Conservation (phyloP, 2,888 invertebrate species). For the Mystacides longicornis region DNA sequence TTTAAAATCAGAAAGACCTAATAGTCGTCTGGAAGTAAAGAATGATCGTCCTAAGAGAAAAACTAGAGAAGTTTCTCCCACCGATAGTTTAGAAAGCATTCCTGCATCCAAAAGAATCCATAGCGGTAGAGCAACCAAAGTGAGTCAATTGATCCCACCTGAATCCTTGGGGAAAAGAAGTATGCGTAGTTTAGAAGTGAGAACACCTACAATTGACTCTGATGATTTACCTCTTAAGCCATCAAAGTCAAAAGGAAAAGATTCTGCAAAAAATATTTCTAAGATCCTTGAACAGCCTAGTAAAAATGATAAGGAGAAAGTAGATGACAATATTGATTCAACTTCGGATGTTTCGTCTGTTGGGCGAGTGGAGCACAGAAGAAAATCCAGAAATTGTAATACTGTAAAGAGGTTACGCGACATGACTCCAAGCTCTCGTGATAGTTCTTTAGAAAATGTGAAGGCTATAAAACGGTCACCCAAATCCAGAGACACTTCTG, state of each 20-base stretch:
- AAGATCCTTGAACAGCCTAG: not conserved
- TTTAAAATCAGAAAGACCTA: constrained; percentile 37
- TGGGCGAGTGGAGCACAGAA: constrained; percentile 28
- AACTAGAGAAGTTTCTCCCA: constrained; percentile 51
- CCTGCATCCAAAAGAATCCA: constrained; percentile 42
- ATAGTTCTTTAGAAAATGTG: constrained; percentile 44
- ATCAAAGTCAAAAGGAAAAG: constrained; percentile 10
- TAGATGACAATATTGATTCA: constrained; percentile 8
- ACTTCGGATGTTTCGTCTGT: constrained; percentile 7
- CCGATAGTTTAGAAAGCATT: constrained; percentile 50
- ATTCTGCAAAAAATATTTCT: constrained; percentile 2
- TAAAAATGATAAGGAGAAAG: not conserved
- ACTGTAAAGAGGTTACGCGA: constrained; percentile 37
- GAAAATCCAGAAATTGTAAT: constrained; percentile 43
- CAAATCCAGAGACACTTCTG: constrained; percentile 42
- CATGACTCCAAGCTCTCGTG: constrained; percentile 42
- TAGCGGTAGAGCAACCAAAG: constrained; percentile 32
- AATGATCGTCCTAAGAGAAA: constrained; percentile 48
- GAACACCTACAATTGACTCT: constrained; percentile 11
- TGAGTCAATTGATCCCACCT: constrained; percentile 5
- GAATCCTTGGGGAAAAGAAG: constrained; percentile 9
- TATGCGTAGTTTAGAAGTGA: constrained; percentile 13
- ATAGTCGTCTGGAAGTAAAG: constrained; percentile 35
- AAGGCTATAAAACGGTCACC: constrained; percentile 36
- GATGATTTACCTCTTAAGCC: constrained; percentile 18